Conservation (phyloP, 2,797 vertebrate genomes). For the Enteromius paludinosus region DNA sequence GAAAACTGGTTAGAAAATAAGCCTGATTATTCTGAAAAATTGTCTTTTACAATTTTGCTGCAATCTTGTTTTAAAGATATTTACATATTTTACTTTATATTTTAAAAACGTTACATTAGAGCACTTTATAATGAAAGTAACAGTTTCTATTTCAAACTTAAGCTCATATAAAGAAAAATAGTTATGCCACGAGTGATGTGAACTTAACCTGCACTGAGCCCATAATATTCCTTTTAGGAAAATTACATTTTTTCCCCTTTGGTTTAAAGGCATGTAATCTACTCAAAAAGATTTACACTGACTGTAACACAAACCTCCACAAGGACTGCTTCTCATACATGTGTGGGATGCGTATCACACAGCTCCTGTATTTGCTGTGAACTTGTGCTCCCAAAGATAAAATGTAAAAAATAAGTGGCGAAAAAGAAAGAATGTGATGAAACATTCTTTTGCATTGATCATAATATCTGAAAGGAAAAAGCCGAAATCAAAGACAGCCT, state of each 20-base stretch:
- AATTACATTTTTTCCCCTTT: not conserved
- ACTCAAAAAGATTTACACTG: slow-evolving; percentile 33
- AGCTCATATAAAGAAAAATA: too few relatives aligned
- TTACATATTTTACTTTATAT: not conserved
- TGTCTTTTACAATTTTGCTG: not conserved
- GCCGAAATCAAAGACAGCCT: slow-evolving; percentile 22
- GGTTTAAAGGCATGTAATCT: slow-evolving; percentile 34
- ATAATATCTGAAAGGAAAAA: slow-evolving; percentile 9
- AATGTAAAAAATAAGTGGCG: not conserved
- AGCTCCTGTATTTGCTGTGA: slow-evolving; percentile 1
- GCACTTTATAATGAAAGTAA: too few relatives aligned
- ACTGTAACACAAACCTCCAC: slow-evolving; percentile 10
- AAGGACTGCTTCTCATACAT: slow-evolving; percentile 22
- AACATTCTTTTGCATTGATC: slow-evolving; percentile 39
- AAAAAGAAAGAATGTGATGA: slow-evolving; percentile 27
- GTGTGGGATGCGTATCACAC: not conserved
- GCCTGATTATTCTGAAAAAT: not conserved
- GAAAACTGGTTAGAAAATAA: not conserved
- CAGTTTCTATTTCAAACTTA: too few relatives aligned
- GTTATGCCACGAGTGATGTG: not conserved
- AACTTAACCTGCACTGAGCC: not conserved
- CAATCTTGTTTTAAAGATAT: not conserved
- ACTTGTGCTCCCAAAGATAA: not conserved
- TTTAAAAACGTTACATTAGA: too few relatives aligned
- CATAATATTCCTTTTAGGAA: not conserved